Percentiles rank a stretch among this genome's conserved stretches.
Conservation (phyloP, 2,888 invertebrate genomes). For the Trissolcus brochymenae region DNA sequence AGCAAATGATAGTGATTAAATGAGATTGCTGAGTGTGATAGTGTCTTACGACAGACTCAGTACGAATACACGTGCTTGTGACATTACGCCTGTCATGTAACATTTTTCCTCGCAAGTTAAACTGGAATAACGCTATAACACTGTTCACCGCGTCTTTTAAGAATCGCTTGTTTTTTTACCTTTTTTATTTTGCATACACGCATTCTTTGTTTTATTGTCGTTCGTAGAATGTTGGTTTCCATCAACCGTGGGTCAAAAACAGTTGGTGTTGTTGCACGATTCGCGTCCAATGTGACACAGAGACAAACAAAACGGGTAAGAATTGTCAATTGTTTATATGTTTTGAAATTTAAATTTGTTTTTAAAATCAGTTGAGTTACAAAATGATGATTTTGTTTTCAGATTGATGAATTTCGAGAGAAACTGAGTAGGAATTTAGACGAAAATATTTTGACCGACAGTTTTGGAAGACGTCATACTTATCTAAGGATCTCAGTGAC, state of each 20-base stretch:
- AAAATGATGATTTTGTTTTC: constrained; percentile 34
- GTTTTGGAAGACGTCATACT: constrained; percentile 91
- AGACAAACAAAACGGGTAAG: constrained; percentile 28
- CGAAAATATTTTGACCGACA: constrained; percentile 81
- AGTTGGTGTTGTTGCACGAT: constrained; percentile 12
- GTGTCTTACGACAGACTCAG: constrained; percentile 14
- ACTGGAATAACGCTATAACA: not conserved
- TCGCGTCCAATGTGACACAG: constrained; percentile 22
- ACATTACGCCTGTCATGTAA: constrained; percentile 12
- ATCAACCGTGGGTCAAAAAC: constrained; percentile 7
- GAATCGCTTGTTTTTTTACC: not conserved
- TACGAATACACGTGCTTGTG: not conserved
- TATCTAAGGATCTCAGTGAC: constrained; percentile 97
- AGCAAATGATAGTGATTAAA: constrained; percentile 24
- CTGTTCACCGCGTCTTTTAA: not conserved
- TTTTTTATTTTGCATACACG: not conserved
- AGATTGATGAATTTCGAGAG: constrained; percentile 68
- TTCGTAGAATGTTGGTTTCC: constrained; percentile 18
- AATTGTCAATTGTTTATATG: not conserved
- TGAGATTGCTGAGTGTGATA: constrained; percentile 20
- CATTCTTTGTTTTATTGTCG: not conserved
- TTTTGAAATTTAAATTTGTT: too few species aligned
- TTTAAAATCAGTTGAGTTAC: not conserved
- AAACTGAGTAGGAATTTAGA: constrained; percentile 57
- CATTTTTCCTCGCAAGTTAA: not conserved